Evolutionary conservation across 2,113 vertebrate species (phyloP).

Genomic region (Eclectus roratus): DNA sequence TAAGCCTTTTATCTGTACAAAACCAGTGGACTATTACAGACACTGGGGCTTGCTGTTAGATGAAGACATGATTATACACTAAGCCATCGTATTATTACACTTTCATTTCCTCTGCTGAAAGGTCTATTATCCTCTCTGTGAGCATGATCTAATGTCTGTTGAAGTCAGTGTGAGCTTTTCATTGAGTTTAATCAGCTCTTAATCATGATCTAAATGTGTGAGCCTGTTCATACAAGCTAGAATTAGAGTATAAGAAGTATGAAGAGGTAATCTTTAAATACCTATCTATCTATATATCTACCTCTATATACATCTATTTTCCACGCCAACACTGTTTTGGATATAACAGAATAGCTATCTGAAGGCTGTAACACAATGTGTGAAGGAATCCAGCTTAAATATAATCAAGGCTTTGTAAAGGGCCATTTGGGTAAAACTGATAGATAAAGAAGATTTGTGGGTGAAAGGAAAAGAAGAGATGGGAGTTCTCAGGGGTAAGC

Average conservation of each 20-base stretch:
- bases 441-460: neutral
- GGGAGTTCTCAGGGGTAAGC: neutral
- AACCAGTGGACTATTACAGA: neutral
- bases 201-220: slow-evolving; percentile 18
- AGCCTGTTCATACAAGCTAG: neutral
- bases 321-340: neutral
- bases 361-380: neutral
- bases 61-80: slow-evolving; percentile 45
- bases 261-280: neutral
- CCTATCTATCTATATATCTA: neutral
- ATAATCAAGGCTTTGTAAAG: neutral
- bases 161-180: slow-evolving; percentile 29
- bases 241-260: neutral
- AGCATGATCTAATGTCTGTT: slow-evolving; percentile 37
- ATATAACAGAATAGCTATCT: neutral
- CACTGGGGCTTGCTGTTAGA: neutral
- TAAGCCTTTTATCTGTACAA: neutral
- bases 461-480: neutral
- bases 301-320: neutral
- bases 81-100: slow-evolving; percentile 33
- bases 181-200: slow-evolving; percentile 12
- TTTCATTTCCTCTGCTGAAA: slow-evolving; percentile 54
- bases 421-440: neutral
- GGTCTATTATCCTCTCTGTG: slow-evolving; percentile 46
- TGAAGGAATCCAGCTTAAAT: neutral